A percentile compares a stretch with the other conserved stretches of the same genome.
Conservation (phyloP, 2,113 vertebrate species). For the Rhabdornis inornatus region DNA sequence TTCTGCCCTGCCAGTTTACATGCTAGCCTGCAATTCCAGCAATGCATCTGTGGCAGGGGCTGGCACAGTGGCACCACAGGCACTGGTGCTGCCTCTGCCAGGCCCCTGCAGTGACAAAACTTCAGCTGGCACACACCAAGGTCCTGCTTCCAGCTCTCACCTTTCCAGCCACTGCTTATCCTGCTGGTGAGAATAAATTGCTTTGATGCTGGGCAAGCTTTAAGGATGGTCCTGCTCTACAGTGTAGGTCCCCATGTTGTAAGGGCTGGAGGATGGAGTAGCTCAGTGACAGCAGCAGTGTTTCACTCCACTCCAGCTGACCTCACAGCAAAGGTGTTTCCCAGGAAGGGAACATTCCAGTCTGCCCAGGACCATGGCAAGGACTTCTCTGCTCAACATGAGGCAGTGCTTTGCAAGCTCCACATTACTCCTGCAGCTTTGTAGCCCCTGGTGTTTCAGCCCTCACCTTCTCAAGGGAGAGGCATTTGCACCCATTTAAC, state of each 20-base stretch:
- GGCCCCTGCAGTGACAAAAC: fast-evolving
- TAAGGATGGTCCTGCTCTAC: not conserved
- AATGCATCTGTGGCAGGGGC: not conserved
- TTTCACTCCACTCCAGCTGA: not conserved
- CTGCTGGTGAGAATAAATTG: not conserved
- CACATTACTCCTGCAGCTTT: not conserved
- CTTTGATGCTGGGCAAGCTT: not conserved
- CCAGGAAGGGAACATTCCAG: not conserved
- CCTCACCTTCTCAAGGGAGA: not conserved
- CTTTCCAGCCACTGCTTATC: not conserved
- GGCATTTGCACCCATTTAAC: not conserved
- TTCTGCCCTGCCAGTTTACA: not conserved
- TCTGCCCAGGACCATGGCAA: not conserved
- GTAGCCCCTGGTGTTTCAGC: not conserved
- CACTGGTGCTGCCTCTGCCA: fast-evolving
- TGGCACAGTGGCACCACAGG: not conserved
- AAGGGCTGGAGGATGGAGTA: fast-evolving
- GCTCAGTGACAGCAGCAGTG: not conserved
- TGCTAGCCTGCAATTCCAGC: not conserved
- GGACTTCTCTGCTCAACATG: not conserved
- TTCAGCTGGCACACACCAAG: not conserved
- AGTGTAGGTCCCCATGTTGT: fast-evolving
- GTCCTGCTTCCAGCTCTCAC: fast-evolving
- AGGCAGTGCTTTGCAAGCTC: not conserved
- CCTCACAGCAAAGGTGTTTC: not conserved